Conservation (phyloP, 2,113 vertebrate genomes). For the Chamaea fasciata region DNA sequence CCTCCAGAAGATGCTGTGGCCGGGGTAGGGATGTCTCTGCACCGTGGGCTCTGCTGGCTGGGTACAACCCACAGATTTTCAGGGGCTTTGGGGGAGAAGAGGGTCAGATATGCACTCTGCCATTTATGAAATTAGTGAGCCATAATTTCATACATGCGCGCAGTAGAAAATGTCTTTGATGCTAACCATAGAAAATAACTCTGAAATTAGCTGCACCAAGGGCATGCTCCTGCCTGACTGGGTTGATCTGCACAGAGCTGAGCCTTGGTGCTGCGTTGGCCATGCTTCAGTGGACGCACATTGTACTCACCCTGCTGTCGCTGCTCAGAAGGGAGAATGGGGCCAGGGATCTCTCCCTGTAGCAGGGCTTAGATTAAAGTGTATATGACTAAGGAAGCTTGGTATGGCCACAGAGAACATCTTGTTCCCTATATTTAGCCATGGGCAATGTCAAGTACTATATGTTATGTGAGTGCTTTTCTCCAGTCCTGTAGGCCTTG, state of each 20-base stretch:
- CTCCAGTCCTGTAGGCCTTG: constrained; percentile 45
- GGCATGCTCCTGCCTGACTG: constrained; percentile 37
- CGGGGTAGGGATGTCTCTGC: accelerated
- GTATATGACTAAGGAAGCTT: constrained; percentile 56
- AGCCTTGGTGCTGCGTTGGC: neutral
- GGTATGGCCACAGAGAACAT: constrained; percentile 61
- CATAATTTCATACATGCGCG: neutral
- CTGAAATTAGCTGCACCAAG: neutral
- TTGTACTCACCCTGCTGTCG: neutral
- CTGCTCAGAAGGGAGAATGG: neutral
- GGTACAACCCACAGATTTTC: neutral
- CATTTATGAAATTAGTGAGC: constrained; percentile 11
- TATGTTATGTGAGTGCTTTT: constrained; percentile 19
- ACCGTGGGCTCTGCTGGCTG: accelerated
- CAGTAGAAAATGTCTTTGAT: neutral
- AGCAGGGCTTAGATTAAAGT: constrained; percentile 31
- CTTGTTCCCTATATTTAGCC: constrained; percentile 56
- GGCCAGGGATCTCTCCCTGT: neutral
- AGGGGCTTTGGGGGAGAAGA: neutral
- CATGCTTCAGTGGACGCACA: constrained; percentile 27
- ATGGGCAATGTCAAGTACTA: constrained; percentile 58
- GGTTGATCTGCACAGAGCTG: constrained; percentile 1
- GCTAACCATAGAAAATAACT: constrained; percentile 40
- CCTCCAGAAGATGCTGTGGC: neutral
- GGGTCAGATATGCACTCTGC: neutral